Evolutionary conservation across 2,113 vertebrate species (phyloP).

Genomic region (Atherinomorus stipes): DNA sequence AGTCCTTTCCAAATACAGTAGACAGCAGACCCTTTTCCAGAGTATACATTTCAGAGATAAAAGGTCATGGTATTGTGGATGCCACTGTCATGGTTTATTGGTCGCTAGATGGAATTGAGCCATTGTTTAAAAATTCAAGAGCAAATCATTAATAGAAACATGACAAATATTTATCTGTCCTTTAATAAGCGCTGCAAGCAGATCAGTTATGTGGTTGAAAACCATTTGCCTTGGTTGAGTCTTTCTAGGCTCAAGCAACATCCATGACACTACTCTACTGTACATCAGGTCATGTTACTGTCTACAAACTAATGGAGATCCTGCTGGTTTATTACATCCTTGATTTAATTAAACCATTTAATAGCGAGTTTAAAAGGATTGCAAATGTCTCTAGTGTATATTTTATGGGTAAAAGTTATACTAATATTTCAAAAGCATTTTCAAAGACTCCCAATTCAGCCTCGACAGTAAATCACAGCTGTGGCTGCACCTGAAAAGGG

Average conservation of each 20-base stretch:
- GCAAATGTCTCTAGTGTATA: background rate
- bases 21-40: no score
- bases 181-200: background rate
- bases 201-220: no score
- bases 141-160: no score
- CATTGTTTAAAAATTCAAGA: background rate
- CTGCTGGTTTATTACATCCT: no score
- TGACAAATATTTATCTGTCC: no score
- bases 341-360: background rate
- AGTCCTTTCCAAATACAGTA: no score
- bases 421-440: background rate
- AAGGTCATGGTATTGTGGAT: background rate
- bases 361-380: no score
- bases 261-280: background rate
- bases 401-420: background rate
- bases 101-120: background rate
- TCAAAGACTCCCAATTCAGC: slow-evolving; percentile 9
- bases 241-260: background rate
- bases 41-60: no score
- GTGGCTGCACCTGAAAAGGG: slow-evolving; percentile 7
- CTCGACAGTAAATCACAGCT: slow-evolving; percentile 6
- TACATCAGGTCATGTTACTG: no score
- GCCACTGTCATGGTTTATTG: background rate
- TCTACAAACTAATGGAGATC: background rate
- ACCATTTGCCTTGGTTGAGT: background rate